Evolutionary conservation across 2,888 invertebrate genomes (phyloP).

Genomic region (Lasioglossum marginatum): DNA sequence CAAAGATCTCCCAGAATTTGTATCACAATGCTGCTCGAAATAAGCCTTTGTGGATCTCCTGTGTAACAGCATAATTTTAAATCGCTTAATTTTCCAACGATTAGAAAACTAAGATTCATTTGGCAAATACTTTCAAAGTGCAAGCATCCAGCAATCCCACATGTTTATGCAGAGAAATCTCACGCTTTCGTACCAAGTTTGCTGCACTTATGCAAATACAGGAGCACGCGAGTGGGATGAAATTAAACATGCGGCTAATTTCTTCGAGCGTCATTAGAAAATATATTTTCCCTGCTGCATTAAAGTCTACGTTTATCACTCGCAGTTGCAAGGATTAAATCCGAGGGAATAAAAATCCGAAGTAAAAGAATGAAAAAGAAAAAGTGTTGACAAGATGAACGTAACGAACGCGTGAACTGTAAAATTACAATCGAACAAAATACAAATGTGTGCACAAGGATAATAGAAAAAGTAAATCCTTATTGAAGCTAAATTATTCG

Average conservation of each 20-base stretch:
- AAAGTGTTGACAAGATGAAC: neutral
- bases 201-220: neutral
- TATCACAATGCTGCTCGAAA: neutral
- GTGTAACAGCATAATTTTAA: neutral
- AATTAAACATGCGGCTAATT: neutral
- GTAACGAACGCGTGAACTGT: neutral
- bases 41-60: neutral
- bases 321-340: neutral
- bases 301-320: neutral
- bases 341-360: neutral
- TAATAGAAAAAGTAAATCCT: neutral
- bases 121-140: neutral
- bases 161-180: neutral
- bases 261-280: neutral
- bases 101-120: neutral
- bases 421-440: neutral
- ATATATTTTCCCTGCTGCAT: neutral
- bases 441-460: neutral
- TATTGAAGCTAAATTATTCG: too few relatives aligned
- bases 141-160: neutral
- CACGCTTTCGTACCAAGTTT: neutral
- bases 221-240: neutral
- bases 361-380: neutral
- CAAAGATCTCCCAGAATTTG: neutral
- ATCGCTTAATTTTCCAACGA: neutral